Conservation (phyloP, 1,140 invertebrate species). For the Cyclargus thomasi region DNA sequence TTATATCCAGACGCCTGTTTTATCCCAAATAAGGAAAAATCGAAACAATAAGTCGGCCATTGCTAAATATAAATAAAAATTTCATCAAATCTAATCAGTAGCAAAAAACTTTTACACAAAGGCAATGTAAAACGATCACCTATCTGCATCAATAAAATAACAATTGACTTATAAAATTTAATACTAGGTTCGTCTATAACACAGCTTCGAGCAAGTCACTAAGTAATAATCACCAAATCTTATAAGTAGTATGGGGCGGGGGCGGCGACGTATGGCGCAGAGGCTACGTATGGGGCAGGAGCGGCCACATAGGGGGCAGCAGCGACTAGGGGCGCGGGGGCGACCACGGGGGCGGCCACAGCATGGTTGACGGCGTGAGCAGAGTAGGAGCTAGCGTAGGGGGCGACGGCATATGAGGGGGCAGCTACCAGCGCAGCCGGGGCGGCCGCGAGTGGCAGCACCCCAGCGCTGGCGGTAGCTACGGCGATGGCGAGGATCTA, state of each 20-base stretch:
- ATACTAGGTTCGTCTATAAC: conserved; percentile 31
- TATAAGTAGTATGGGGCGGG: conserved; percentile 50
- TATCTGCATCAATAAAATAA: neutral
- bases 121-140: too few relatives aligned
- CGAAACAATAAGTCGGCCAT: too few relatives aligned
- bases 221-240: conserved; percentile 60
- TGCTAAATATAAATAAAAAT: too few relatives aligned
- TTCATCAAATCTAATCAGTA: too few relatives aligned
- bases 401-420: conserved; percentile 73
- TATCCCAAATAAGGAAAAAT: too few relatives aligned
- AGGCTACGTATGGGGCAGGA: conserved; percentile 27
- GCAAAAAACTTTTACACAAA: too few relatives aligned
- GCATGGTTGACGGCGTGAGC: conserved; percentile 79
- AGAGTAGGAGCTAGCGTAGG: conserved; percentile 78
- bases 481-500: conserved; percentile 68
- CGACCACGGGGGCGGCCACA: conserved; percentile 74
- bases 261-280: conserved; percentile 29
- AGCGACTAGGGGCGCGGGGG: conserved; percentile 54
- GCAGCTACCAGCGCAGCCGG: conserved; percentile 67
- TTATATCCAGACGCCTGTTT: too few relatives aligned
- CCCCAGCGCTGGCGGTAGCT: conserved; percentile 48
- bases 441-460: conserved; percentile 50
- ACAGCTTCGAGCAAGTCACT: conserved; percentile 67
- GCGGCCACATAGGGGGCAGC: conserved; percentile 50
- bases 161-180: conserved; percentile 23